These are phyloP conservation scores for Nicator chloris DNA, from an alignment of 2,113 vertebrate genomes.

Conservation along the genomic window DNA sequence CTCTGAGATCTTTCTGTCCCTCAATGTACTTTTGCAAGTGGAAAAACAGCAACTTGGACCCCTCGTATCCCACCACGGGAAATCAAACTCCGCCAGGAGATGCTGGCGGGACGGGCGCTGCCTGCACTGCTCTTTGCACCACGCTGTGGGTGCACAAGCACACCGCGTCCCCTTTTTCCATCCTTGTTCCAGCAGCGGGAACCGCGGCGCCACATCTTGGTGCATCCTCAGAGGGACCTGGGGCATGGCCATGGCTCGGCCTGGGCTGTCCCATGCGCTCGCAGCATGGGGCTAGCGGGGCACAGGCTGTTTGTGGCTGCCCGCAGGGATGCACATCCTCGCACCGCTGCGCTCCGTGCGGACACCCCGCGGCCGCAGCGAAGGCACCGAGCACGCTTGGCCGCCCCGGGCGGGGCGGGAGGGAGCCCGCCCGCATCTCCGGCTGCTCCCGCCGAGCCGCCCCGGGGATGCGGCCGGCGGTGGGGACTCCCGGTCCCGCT, in stretches of 20 bases:
- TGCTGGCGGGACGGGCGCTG: neutral
- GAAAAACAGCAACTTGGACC: neutral
- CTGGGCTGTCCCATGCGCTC: fast-evolving
- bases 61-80: neutral
- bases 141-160: fast-evolving
- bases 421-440: neutral
- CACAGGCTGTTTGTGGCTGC: fast-evolving
- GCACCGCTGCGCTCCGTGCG: neutral
- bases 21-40: fast-evolving
- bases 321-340: fast-evolving
- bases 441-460: neutral
- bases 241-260: fast-evolving
- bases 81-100: neutral
- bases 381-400: fast-evolving
- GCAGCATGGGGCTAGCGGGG: fast-evolving
- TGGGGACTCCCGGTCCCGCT: neutral
- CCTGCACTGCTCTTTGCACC: fast-evolving
- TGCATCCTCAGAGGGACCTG: fast-evolving
- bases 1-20: fast-evolving
- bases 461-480: neutral
- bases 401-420: neutral
- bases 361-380: neutral
- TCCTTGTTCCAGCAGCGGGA: fast-evolving
- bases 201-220: fast-evolving
- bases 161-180: neutral